These are phyloP conservation scores for Sander lucioperca DNA, from an alignment of 2,113 vertebrate species.

Conservation along the genomic window DNA sequence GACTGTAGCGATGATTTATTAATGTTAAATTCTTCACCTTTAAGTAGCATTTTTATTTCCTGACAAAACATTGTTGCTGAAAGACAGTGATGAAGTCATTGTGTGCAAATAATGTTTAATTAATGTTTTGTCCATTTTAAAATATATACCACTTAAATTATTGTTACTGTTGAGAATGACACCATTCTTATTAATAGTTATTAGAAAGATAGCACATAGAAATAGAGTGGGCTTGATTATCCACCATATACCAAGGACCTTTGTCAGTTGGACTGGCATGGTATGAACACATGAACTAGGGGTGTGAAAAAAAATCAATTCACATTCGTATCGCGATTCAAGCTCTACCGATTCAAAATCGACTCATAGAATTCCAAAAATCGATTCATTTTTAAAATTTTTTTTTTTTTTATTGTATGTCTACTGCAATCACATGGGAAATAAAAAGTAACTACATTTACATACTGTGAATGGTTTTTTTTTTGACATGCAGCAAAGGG, in stretches of 20 bases:
- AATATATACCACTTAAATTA: not conserved
- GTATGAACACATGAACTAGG: conserved; percentile 1
- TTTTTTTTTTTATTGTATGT: too few species aligned
- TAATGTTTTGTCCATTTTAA: not conserved
- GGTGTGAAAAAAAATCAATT: too few species aligned
- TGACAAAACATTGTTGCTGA: conserved; percentile 6
- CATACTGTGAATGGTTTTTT: too few species aligned
- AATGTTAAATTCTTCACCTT: conserved; percentile 26
- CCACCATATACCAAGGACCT: not conserved
- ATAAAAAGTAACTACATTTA: too few species aligned
- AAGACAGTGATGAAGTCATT: conserved; percentile 9
- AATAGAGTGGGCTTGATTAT: not conserved
- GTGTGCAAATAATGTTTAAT: not conserved
- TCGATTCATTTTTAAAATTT: too few species aligned
- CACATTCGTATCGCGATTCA: too few species aligned
- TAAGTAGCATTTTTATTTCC: conserved; percentile 21
- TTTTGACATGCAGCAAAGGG: too few species aligned
- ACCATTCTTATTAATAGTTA: not conserved
- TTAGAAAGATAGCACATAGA: not conserved
- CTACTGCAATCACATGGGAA: too few species aligned
- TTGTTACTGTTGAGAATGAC: not conserved
- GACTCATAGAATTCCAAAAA: too few species aligned
- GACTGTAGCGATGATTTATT: conserved; percentile 7
- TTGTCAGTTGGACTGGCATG: conserved; percentile 29
- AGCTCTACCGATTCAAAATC: too few species aligned